phyloP scores from a whole-genome alignment of 1,140 invertebrate species.

The Brachionus rotundiformis region DNA sequence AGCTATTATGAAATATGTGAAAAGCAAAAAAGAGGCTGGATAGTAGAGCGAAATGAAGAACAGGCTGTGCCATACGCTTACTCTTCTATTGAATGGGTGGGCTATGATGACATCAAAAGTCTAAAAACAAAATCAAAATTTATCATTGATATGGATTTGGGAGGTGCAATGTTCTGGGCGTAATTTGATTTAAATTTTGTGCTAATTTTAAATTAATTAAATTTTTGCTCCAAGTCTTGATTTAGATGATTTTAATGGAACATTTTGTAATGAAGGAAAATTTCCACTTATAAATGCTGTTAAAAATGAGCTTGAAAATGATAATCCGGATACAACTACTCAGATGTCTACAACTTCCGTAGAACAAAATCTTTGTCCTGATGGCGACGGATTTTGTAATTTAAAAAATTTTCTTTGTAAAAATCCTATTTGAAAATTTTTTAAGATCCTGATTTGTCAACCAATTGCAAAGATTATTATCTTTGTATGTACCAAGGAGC shows the following conservation, averaged over 20 bases:
- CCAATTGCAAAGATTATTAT: slow-evolving; percentile 34
- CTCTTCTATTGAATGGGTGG: slow-evolving; percentile 44
- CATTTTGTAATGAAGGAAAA: slow-evolving; percentile 56
- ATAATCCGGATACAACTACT: neutral
- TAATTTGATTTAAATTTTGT: neutral
- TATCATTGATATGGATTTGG: slow-evolving; percentile 80
- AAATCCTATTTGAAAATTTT: neutral
- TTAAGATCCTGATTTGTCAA: slow-evolving; percentile 23
- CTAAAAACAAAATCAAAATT: slow-evolving; percentile 71
- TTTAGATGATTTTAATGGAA: slow-evolving; percentile 70
- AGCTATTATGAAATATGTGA: slow-evolving; percentile 75
- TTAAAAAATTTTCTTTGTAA: neutral
- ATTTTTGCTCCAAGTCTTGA: slow-evolving; percentile 67
- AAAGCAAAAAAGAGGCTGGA: slow-evolving; percentile 54
- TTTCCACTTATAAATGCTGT: slow-evolving; percentile 56
- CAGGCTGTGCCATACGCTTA: slow-evolving; percentile 43
- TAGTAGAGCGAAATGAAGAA: slow-evolving; percentile 37
- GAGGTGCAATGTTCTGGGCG: slow-evolving; percentile 92
- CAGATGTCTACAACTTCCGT: neutral
- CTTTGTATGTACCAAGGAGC: neutral
- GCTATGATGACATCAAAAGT: slow-evolving; percentile 52
- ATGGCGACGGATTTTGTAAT: slow-evolving; percentile 49
- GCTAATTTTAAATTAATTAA: slow-evolving; percentile 74
- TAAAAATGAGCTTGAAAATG: slow-evolving; percentile 64
- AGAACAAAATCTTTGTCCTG: neutral